Percentiles rank a stretch among this genome's conserved stretches.
Conservation (phyloP, 2,888 invertebrate species). For the Rosalia funebris region DNA sequence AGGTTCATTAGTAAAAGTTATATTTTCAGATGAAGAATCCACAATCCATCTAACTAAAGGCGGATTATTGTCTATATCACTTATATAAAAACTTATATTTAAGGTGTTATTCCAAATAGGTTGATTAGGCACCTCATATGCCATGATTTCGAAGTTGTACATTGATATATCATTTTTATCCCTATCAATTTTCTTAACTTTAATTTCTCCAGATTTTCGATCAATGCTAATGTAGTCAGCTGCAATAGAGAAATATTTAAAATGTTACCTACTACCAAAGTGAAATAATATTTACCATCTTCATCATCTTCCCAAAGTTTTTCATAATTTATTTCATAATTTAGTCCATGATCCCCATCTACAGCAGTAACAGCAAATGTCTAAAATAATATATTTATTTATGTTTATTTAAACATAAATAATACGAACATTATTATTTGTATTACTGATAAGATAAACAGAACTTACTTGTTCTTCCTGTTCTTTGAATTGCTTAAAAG, state of each 20-base stretch:
- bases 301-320: constrained; percentile 49
- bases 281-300: constrained; percentile 32
- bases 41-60: constrained; percentile 60
- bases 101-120: constrained; percentile 27
- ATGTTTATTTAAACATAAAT: constrained; percentile 11
- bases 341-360: constrained; percentile 72
- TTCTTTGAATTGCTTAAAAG: constrained; percentile 69
- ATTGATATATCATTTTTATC: constrained; percentile 52
- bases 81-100: constrained; percentile 59
- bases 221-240: constrained; percentile 49
- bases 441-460: neutral
- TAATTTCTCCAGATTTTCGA: constrained; percentile 51
- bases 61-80: constrained; percentile 74
- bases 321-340: constrained; percentile 54
- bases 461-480: constrained; percentile 54
- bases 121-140: constrained; percentile 55
- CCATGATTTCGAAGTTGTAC: constrained; percentile 53
- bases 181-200: constrained; percentile 58
- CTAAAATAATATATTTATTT: constrained; percentile 31
- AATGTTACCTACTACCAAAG: too few species aligned
- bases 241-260: too few species aligned
- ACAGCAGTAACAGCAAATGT: constrained; percentile 67
- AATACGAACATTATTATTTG: neutral
- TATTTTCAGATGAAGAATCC: neutral
- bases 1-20: constrained; percentile 10